These are phyloP conservation scores for Diaphora mendica DNA, from an alignment of 2,888 invertebrate species.

Conservation along the genomic window DNA sequence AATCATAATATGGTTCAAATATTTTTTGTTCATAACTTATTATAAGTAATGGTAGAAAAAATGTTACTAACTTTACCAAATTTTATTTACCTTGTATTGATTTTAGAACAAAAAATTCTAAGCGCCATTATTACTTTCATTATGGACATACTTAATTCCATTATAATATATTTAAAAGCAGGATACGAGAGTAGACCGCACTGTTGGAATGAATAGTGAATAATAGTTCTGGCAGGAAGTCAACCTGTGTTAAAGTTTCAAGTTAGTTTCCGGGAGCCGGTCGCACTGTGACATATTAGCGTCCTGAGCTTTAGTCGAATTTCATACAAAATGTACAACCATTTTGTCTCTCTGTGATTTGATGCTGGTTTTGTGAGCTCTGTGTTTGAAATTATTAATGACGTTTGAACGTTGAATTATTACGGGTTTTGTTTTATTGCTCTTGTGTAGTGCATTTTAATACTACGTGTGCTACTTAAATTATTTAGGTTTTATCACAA, in stretches of 20 bases:
- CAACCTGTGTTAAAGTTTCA: conserved; percentile 45
- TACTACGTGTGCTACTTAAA: background rate
- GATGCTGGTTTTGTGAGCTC: background rate
- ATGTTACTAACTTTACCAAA: no score
- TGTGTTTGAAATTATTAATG: background rate
- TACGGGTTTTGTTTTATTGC: background rate
- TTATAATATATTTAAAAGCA: background rate
- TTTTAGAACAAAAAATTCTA: background rate
- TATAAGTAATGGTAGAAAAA: no score
- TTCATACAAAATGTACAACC: background rate
- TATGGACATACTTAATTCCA: background rate
- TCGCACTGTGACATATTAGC: conserved; percentile 48
- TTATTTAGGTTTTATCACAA: background rate
- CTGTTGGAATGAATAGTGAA: conserved; percentile 16
- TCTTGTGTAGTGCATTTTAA: background rate
- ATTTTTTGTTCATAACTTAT: background rate
- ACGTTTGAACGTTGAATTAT: background rate
- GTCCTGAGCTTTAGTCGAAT: conserved; percentile 43
- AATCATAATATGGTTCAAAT: background rate
- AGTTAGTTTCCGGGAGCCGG: conserved; percentile 46
- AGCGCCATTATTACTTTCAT: background rate
- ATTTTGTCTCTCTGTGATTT: conserved; percentile 1
- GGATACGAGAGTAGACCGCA: background rate
- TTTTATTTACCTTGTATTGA: background rate
- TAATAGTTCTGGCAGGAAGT: conserved; percentile 20